Base-by-base conservation (phyloP, 2,797 vertebrate genomes). In the Phalanger gymnotis region DNA sequence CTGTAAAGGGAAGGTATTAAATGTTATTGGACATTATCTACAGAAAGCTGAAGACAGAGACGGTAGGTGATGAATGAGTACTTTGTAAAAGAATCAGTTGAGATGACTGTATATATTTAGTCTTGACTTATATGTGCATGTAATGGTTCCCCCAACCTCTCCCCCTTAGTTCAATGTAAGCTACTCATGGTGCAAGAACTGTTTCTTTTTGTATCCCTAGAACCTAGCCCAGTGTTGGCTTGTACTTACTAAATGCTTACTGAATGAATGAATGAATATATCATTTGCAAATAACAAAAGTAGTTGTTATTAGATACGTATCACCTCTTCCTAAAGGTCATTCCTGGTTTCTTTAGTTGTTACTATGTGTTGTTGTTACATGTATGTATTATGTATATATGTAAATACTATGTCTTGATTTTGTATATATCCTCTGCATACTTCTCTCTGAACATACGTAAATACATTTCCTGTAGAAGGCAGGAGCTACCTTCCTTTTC, bases 1-100 rank as follows among this genome's bases (percentile, higher is more conserved):
- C 56, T 98, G 98, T 96, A 98, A 98, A 97, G 98, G 97, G 94
- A 98, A 98, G 94, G 98, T 98, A 52, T 22, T 98, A 6, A 53
- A 96, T 90, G 97, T 97, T 13, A 98, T 98, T 81, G 95, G 92
- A 53, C 52, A 95, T 47, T 98, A 98, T 81, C 95, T 98, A 90
- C 96, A 97, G 94, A 98, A 96, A 93, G 97, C 98, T 55, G 97
- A 98, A 90, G 92, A 97, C 95, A 97, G 97, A 98, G 98, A 98
- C 31, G 98, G 98, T 99, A 98, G 54, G 98, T 98, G 51, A 95
- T 58, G 40, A 97, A n/a, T 30, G 5, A 92, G 14, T 54, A 31
- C 47, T 14, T 92, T 3, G 16, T 73, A 22, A 40, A 14, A 73
- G 16, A 9, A 40, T 22, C 61, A 73, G 22, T 5, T 66, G 61